phyloP scores from a whole-genome alignment of 2,797 vertebrate species.

The Sebastolobus alascanus region DNA sequence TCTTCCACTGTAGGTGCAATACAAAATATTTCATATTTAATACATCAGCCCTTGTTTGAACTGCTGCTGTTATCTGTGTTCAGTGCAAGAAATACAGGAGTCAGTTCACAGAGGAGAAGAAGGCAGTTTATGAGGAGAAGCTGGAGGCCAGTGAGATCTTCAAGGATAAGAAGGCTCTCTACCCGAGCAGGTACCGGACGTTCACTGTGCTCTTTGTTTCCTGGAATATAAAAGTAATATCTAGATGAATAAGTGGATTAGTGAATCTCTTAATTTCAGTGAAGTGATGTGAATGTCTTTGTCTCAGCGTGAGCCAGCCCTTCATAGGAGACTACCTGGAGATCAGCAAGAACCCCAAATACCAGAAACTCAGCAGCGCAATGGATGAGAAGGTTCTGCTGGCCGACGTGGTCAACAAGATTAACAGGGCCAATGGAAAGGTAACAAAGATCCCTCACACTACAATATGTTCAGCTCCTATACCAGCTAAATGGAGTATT shows the following conservation, averaged over 20 bases:
- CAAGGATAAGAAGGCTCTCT: conserved; percentile 97
- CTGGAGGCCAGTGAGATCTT: conserved; percentile 98
- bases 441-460: conserved; percentile 72
- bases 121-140: conserved; percentile 95
- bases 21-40: not conserved
- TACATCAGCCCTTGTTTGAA: not conserved
- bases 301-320: conserved; percentile 91
- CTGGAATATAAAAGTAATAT: not conserved
- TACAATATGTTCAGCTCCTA: not conserved
- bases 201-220: not conserved
- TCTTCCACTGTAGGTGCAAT: no score
- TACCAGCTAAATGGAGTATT: not conserved
- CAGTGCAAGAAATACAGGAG: conserved; percentile 98
- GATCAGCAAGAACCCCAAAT: conserved; percentile 96
- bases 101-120: conserved; percentile 95
- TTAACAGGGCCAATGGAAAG: conserved; percentile 98
- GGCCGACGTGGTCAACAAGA: conserved; percentile 97
- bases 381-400: conserved; percentile 96
- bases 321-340: conserved; percentile 98
- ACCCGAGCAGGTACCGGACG: conserved; percentile 92
- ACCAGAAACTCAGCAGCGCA: conserved; percentile 93
- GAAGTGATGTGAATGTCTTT: not conserved
- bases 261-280: conserved; percentile 7
- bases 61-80: conserved; percentile 30
- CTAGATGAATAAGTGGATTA: not conserved